phyloP scores from a whole-genome alignment of 2,113 vertebrate species.

The Paracanthobrama guichenoti region DNA sequence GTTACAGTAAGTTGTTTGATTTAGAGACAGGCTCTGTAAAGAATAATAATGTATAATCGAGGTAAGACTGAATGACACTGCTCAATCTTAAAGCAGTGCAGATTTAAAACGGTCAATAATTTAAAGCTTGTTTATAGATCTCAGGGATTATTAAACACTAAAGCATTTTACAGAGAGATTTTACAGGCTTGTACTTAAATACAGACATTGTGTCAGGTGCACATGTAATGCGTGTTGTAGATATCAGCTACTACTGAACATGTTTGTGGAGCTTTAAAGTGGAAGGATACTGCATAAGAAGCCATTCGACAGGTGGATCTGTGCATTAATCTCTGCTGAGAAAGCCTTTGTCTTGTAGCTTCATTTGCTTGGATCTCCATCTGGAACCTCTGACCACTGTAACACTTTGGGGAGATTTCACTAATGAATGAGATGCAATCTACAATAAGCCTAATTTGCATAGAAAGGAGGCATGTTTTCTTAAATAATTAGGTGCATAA shows the following conservation, averaged over 20 bases:
- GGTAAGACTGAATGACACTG: not conserved
- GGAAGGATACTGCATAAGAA: not conserved
- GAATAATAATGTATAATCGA: not conserved
- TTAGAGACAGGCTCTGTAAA: not conserved
- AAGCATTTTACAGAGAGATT: not conserved
- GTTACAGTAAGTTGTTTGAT: not conserved
- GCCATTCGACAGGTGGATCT: not conserved
- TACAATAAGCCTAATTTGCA: conserved; percentile 10
- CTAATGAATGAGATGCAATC: not conserved
- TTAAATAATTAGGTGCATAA: not conserved
- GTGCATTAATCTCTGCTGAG: conserved; percentile 9
- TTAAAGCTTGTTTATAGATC: conserved; percentile 18
- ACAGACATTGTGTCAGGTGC: not conserved
- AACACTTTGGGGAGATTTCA: not conserved
- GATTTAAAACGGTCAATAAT: conserved; percentile 22
- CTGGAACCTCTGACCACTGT: conserved; percentile 1
- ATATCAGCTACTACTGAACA: not conserved
- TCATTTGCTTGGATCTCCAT: not conserved
- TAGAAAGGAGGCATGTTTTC: not conserved
- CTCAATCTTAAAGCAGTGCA: not conserved
- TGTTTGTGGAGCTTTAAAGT: not conserved
- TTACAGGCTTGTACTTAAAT: not conserved
- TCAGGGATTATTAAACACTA: conserved; percentile 4
- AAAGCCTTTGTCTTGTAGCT: not conserved
- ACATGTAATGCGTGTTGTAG: not conserved